Evolutionary conservation across 2,113 vertebrate species (phyloP), one percentile per base, ranked within the genome.

Genomic region (Amblyopsis rosae): DNA sequence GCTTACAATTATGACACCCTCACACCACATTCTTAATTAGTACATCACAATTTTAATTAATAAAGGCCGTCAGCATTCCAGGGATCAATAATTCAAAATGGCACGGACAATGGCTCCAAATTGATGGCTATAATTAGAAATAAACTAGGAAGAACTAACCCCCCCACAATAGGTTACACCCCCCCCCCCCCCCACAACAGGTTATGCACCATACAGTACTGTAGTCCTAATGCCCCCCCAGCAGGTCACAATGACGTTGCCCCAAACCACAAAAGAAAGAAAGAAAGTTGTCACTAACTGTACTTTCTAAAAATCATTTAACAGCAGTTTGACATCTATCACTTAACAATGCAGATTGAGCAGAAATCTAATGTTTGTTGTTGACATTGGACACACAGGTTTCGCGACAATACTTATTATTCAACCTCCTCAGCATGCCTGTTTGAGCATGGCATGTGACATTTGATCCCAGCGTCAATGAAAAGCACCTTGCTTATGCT

Each of bases 1-100:
- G 73, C 59, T 71, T 66, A 67, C 79, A 81, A 85, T 88, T 82
- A 89, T 82, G 86, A 85, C 80, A 85, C 82, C 78, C 83, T 74
- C 79, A 77, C 66, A 71, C 72, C 62, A 70, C 35, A 74, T 75
- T 69, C 79, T 86, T 89, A 91, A 92, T 91, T 87, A 90, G 84
- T 82, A 73, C 79, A 79, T 86, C 82, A 84, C 79, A 66, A 81
- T 88, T 88, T 88, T 86, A 91, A 93, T 92, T 89, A 88, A 92
- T 91, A 87, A 87, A 82, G 59, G 56, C 81, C 72, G 67, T 87
- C 82, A 83, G 53, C 58, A 67, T 80, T 76, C 83, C 81, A 62
- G 72, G 82, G 84, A 86, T 90, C 84, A 81, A 87, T 87, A 83
- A 92, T 85, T 90, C 75, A 87, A 70, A 80, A 48, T 50, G 67